Evolutionary conservation across 2,113 vertebrate genomes (phyloP).

Genomic region (Cyprinodon brontotheroides): DNA sequence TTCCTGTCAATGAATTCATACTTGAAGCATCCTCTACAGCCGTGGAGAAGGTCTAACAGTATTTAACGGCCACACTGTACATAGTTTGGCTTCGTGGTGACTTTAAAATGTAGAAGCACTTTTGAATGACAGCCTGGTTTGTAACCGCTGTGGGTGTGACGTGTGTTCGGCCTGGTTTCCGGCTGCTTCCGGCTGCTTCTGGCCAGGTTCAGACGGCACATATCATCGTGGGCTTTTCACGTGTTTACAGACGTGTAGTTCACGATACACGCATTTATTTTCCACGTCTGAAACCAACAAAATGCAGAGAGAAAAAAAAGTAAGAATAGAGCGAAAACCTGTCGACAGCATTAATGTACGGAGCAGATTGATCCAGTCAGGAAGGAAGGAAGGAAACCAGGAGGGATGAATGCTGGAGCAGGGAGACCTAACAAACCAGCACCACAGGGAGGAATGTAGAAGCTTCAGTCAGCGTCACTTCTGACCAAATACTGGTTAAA

Average conservation of each 20-base stretch:
- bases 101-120: slow-evolving; percentile 52
- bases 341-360: neutral
- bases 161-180: neutral
- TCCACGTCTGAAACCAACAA: neutral
- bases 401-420: neutral
- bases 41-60: slow-evolving; percentile 37
- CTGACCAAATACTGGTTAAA: too few species aligned
- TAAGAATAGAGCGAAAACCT: too few species aligned
- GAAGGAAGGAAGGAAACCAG: neutral
- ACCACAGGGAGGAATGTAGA: neutral
- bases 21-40: slow-evolving; percentile 45
- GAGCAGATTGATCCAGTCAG: too few species aligned
- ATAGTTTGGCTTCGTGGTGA: slow-evolving; percentile 41
- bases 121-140: slow-evolving; percentile 39
- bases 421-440: neutral
- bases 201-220: neutral
- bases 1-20: slow-evolving; percentile 50
- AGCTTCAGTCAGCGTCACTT: neutral
- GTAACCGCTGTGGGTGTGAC: slow-evolving; percentile 31
- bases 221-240: neutral
- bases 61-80: slow-evolving; percentile 42
- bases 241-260: neutral
- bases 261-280: neutral
- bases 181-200: neutral
- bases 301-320: too few species aligned